Percentiles rank a stretch among this genome's conserved stretches.
Evolutionary conservation across 2,888 invertebrate species (phyloP).

Genomic region (Morpho achilles): DNA sequence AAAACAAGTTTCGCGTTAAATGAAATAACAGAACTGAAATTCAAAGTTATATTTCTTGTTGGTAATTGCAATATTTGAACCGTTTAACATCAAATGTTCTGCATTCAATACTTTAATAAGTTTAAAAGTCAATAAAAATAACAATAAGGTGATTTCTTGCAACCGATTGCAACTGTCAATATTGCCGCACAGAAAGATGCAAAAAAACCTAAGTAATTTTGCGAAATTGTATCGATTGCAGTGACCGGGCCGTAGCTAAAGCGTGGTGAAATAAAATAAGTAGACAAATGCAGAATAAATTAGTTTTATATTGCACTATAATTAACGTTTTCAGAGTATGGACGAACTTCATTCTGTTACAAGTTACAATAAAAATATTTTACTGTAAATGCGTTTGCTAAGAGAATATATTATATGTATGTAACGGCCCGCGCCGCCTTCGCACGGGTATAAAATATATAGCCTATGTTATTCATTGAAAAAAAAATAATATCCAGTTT

Average conservation of each 20-base stretch:
- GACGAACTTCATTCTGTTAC: too few species aligned
- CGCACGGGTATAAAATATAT: too few species aligned
- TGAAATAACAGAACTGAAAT: too few species aligned
- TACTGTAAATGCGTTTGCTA: too few species aligned
- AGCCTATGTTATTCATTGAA: too few species aligned
- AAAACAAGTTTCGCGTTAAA: too few species aligned
- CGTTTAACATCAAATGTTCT: background rate
- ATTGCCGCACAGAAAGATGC: conserved; percentile 16
- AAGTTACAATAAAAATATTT: too few species aligned
- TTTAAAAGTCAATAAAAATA: conserved; percentile 9
- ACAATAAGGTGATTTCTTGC: conserved; percentile 14
- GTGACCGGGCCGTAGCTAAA: conserved; percentile 11
- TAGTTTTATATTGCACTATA: conserved; percentile 8
- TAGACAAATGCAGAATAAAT: conserved; percentile 9
- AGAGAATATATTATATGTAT: too few species aligned
- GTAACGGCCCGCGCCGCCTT: too few species aligned
- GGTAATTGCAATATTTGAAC: background rate
- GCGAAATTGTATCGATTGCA: conserved; percentile 17
- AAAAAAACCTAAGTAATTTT: conserved; percentile 21
- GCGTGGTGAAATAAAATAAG: conserved; percentile 13
- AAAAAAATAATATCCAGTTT: too few species aligned
- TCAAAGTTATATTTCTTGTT: too few species aligned
- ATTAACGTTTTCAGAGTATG: background rate
- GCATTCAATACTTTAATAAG: conserved; percentile 1
- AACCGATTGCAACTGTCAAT: conserved; percentile 10